Evolutionary conservation across 2,113 vertebrate genomes (phyloP), one percentile per base, ranked within the genome.

Genomic region (Murina feae): DNA sequence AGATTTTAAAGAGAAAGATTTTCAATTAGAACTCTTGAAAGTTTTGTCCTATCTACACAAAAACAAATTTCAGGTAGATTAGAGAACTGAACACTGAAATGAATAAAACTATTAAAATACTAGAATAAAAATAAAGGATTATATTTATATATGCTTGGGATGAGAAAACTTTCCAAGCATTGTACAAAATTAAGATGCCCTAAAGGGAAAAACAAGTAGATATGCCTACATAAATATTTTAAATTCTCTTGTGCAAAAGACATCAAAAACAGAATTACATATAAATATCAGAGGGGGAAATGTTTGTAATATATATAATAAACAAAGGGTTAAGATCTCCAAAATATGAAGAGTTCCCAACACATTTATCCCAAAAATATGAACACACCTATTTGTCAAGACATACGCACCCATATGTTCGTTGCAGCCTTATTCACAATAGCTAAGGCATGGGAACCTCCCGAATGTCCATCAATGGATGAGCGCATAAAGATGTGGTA

Each of bases 41-140:
- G 47, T 79, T 89, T 92, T 86, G 11, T 90, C 16, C 76, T 32
- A 74, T 5, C 53, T 86, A 90, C 30, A 87, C 60, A 86, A 89
- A 92, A 86, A 89, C 76, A 75, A 89, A 78, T 85, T 80, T 21
- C 60, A 78, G 25, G 32, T 65, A 42, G 13, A 74, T 63, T 72
- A 65, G 82, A 92, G 12, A 85, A 37, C 14, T 89, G 65, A 85
- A 89, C 23, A 60, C 7, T 82, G 11, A 92, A 92, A 94, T 71
- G 49, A 93, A 89, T 49, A 86, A 91, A 90, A 79, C 23, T 90
- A 63, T 20, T 18, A 92, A 89, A 72, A 94, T 86, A 44, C 35
- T 75, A 91, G 32, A 86, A 76, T 65, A 74, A 94, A 95, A 95
- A 89, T 42, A 86, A 17, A 92, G 17, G 14, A 16, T 0, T 55